Evolutionary conservation across 2,888 invertebrate species (phyloP), one percentile per base, ranked within the genome.

Genomic region (Eledone cirrhosa): DNA sequence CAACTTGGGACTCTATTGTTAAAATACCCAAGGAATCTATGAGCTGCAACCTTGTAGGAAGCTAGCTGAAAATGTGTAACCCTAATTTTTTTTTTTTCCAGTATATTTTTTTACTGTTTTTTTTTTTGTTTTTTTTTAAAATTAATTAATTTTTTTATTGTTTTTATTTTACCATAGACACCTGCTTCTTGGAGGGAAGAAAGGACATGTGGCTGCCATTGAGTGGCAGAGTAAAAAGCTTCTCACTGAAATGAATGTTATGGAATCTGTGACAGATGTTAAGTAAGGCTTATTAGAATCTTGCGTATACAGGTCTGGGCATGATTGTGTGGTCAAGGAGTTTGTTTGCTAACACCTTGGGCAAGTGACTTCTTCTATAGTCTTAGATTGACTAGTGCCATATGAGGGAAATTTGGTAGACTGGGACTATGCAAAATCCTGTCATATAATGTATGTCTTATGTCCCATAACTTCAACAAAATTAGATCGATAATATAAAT

Each of bases 181-280:
- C 80, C 82, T 90, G 27, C 78, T 89, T 77, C 81, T 89, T 67
- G 89, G 88, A 63, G 98, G 99, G 1, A 93, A 93, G 80, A 94
- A 93, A 86, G 99, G 99, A 0, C 99, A 99, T 91, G 92, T 99
- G 14, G 97, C 99, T 48, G 96, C 97, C 3, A 94, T 99, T 88
- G 99, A 99, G 90, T 99, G 99, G 99, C 93, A 98, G 19, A 97
- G 98, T 0, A 99, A 99, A 91, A 94, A 94, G 84, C 92, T 99
- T 33, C 94, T 95, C 86, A 98, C 96, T 92, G 99, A 99, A 92
- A 94, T 97, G 48, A 98, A 98, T 92, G 98, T 97, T 1, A 97
- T 97, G 96, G 99, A 99, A 91, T 94, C 95, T 79, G 94, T 98
- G 27, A 94, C 95, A 88, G 99, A 98, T 92, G 93, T 99, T 22